Evolutionary conservation across 2,113 vertebrate species (phyloP).

Genomic region (Misgurnus mizolepis): DNA sequence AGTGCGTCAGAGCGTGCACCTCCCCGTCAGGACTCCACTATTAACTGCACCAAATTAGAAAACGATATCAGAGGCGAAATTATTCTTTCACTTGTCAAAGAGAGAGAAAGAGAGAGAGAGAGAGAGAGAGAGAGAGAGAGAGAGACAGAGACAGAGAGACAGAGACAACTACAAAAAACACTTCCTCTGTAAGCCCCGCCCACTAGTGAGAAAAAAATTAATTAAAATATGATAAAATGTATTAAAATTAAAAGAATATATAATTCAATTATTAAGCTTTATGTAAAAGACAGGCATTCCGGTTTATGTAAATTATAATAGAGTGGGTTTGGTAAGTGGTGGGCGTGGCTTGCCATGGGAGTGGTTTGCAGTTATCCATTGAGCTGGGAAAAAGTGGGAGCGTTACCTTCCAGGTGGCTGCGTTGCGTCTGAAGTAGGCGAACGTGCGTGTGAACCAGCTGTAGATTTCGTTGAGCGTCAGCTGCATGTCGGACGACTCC

Average conservation of each 20-base stretch:
- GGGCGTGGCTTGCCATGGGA: no score
- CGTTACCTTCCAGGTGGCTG: constrained; percentile 98
- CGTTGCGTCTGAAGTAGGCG: constrained; percentile 99
- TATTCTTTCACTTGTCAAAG: constrained; percentile 97
- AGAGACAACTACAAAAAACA: neutral
- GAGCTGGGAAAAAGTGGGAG: neutral
- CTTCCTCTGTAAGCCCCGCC: no score
- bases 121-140: constrained; percentile 57
- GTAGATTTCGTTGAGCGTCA: constrained; percentile 99
- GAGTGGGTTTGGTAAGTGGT: no score
- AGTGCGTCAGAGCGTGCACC: constrained; percentile 94
- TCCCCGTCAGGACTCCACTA: constrained; percentile 91
- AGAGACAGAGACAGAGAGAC: constrained; percentile 56
- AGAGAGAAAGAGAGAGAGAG: constrained; percentile 55
- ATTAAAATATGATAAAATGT: no score
- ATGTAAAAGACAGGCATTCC: no score
- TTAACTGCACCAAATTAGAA: constrained; percentile 99
- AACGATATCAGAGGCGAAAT: constrained; percentile 97
- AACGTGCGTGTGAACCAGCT: constrained; percentile 99
- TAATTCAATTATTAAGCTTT: no score
- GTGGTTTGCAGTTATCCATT: no score
- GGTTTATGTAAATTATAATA: no score
- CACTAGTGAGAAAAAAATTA: no score
- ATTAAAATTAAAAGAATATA: no score
- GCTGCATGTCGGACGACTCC: constrained; percentile 99